phyloP scores from a whole-genome alignment of 2,888 invertebrate genomes.

The Biston betularia region DNA sequence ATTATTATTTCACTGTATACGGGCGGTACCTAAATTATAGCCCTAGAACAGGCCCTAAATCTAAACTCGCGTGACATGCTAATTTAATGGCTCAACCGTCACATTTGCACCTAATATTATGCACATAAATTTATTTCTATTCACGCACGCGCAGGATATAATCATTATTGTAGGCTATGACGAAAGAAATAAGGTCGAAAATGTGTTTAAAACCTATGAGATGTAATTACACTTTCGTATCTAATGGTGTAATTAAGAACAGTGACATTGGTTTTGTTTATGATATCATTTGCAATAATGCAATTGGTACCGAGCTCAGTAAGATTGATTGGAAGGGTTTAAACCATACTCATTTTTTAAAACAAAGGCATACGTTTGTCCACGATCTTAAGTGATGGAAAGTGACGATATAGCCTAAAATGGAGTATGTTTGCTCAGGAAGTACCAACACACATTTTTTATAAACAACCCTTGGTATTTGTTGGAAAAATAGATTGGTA shows the following conservation, averaged over 20 bases:
- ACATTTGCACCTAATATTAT: constrained; percentile 52
- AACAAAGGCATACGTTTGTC: no score
- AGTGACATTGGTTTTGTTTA: constrained; percentile 52
- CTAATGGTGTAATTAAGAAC: constrained; percentile 50
- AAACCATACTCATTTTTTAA: no score
- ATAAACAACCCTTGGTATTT: no score
- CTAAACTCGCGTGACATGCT: constrained; percentile 53
- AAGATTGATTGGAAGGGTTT: no score
- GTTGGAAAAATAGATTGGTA: no score
- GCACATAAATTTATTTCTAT: constrained; percentile 53
- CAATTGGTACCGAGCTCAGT: neutral
- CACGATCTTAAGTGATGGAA: no score
- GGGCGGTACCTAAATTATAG: constrained; percentile 19
- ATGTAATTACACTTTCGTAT: constrained; percentile 55
- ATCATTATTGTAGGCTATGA: constrained; percentile 36
- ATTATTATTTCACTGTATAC: neutral
- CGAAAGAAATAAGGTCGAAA: constrained; percentile 38
- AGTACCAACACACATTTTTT: no score
- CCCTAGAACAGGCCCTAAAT: constrained; percentile 37
- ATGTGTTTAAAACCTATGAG: constrained; percentile 20
- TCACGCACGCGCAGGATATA: constrained; percentile 5
- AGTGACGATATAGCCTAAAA: no score
- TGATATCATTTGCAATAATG: constrained; percentile 23
- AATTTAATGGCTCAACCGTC: constrained; percentile 50
- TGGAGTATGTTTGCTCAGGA: no score